phyloP scores from a whole-genome alignment of 2,797 vertebrate genomes.

The Lagocephalus sceleratus region DNA sequence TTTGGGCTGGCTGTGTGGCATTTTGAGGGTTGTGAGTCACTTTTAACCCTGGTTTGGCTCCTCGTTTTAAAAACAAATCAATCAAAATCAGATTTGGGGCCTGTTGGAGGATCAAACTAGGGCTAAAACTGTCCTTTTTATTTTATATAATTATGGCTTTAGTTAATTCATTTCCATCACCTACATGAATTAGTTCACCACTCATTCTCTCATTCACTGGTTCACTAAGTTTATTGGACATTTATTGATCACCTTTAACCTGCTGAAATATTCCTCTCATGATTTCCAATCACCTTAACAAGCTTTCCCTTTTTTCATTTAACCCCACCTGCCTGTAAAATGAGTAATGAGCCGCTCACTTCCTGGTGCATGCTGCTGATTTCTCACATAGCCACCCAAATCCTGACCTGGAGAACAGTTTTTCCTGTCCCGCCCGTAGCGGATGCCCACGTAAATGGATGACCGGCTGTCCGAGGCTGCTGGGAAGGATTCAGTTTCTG shows the following conservation, averaged over 20 bases:
- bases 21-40: conserved; percentile 55
- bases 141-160: conserved; percentile 43
- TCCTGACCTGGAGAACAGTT: conserved; percentile 66
- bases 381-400: conserved; percentile 76
- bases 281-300: conserved; percentile 35
- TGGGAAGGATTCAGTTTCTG: too few species aligned
- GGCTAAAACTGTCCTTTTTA: conserved; percentile 42
- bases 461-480: too few species aligned
- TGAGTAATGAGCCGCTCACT: conserved; percentile 5
- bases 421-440: too few species aligned
- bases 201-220: conserved; percentile 18
- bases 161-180: conserved; percentile 56
- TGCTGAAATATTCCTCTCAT: conserved; percentile 25
- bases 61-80: conserved; percentile 12
- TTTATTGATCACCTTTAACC: conserved; percentile 11
- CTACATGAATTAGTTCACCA: conserved; percentile 17
- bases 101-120: conserved; percentile 44
- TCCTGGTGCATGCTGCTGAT: conserved; percentile 50
- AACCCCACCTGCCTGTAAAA: conserved; percentile 30
- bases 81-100: background rate
- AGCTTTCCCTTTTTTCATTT: conserved; percentile 33
- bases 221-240: conserved; percentile 16
- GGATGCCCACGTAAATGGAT: too few species aligned
- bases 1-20: conserved; percentile 85
- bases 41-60: conserved; percentile 53